phyloP scores from a whole-genome alignment of 2,797 vertebrate species.

The Tolypeutes matacus region DNA sequence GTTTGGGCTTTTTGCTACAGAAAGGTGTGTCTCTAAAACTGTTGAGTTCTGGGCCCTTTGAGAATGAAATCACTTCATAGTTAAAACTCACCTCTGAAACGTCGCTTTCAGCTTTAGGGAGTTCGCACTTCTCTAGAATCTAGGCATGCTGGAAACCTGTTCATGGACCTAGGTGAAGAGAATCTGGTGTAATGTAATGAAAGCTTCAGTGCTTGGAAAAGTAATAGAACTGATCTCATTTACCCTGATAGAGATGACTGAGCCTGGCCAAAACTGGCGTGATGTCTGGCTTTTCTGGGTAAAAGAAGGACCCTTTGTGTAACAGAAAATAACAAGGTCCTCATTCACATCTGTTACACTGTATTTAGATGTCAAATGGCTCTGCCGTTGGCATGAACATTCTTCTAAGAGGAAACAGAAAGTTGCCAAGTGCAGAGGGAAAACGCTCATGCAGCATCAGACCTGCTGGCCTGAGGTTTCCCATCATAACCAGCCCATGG shows the following conservation, averaged over 20 bases:
- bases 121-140: not conserved
- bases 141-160: not conserved
- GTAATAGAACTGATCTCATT: no score
- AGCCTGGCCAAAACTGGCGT: not conserved
- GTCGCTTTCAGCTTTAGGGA: not conserved
- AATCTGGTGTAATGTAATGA: not conserved
- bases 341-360: constrained; percentile 74
- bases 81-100: not conserved
- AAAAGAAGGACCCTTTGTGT: constrained; percentile 77
- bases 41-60: not conserved
- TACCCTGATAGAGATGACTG: not conserved
- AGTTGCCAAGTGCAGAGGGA: constrained; percentile 68
- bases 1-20: not conserved
- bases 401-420: constrained; percentile 73
- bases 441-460: constrained; percentile 45
- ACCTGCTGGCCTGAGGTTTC: constrained; percentile 25
- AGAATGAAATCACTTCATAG: not conserved
- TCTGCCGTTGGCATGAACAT: constrained; percentile 61
- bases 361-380: constrained; percentile 80
- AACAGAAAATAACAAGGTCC: constrained; percentile 61
- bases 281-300: constrained; percentile 51
- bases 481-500: constrained; percentile 11
- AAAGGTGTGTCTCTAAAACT: not conserved
- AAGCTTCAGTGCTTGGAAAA: not conserved
- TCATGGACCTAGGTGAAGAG: not conserved